Evolutionary conservation across 2,888 invertebrate genomes (phyloP).

Genomic region (Eupithecia centaureata): DNA sequence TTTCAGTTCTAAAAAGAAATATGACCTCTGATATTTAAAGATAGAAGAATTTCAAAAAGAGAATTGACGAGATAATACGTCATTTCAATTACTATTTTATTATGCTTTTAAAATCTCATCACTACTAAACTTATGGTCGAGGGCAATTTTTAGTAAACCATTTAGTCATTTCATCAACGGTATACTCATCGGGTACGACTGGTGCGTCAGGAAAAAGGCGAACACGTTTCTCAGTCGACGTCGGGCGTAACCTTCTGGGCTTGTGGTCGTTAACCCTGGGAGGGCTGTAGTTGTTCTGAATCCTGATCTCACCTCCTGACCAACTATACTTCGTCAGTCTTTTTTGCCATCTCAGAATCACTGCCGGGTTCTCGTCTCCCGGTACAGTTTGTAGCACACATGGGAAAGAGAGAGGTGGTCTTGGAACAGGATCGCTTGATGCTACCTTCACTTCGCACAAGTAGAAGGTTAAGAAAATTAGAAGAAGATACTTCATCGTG

Average conservation of each 20-base stretch:
- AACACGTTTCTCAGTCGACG: constrained; percentile 41
- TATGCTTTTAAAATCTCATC: constrained; percentile 11
- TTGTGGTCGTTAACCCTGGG: neutral
- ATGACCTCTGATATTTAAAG: too few relatives aligned
- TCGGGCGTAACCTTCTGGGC: neutral
- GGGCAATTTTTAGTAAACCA: constrained; percentile 47
- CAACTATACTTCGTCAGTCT: constrained; percentile 30
- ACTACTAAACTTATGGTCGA: constrained; percentile 42
- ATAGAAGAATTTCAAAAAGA: too few relatives aligned
- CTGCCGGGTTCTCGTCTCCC: constrained; percentile 38
- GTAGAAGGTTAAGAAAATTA: constrained; percentile 47
- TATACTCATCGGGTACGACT: constrained; percentile 48
- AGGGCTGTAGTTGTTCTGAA: neutral
- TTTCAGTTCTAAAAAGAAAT: too few relatives aligned
- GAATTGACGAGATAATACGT: too few relatives aligned
- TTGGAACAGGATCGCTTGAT: constrained; percentile 48
- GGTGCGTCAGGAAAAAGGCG: constrained; percentile 49
- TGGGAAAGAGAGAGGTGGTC: constrained; percentile 46
- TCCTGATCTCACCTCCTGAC: neutral
- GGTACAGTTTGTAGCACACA: constrained; percentile 55
- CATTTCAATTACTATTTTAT: too few relatives aligned
- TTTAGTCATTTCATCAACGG: constrained; percentile 43
- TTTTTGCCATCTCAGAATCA: constrained; percentile 55
- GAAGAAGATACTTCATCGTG: constrained; percentile 56
- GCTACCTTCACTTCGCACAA: constrained; percentile 55